Percentiles rank a stretch among this genome's conserved stretches.
phyloP scores from a whole-genome alignment of 2,888 invertebrate genomes.

The Brenthis hecate region DNA sequence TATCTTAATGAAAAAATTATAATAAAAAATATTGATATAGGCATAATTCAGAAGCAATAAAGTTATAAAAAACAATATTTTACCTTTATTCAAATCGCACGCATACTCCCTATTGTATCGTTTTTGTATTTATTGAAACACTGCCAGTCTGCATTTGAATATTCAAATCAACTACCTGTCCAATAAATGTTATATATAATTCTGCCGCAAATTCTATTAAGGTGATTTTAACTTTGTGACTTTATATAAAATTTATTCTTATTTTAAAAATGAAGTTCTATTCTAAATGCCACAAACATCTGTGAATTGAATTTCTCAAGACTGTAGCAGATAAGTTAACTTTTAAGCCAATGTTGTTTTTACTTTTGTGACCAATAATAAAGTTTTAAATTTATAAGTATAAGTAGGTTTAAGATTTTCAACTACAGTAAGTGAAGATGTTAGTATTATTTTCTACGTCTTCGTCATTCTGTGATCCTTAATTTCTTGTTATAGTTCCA shows the following conservation, averaged over 20 bases:
- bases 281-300: slow-evolving; percentile 23
- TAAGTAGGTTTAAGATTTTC: slow-evolving; percentile 74
- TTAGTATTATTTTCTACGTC: slow-evolving; percentile 70
- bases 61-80: no score
- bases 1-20: no score
- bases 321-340: slow-evolving; percentile 68
- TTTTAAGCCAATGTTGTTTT: slow-evolving; percentile 68
- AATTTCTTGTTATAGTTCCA: slow-evolving; percentile 71
- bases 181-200: slow-evolving; percentile 29
- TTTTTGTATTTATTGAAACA: slow-evolving; percentile 41
- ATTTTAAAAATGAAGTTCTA: slow-evolving; percentile 26
- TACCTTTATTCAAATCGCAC: no score
- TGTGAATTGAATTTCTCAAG: slow-evolving; percentile 58
- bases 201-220: slow-evolving; percentile 38
- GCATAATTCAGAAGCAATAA: no score
- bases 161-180: slow-evolving; percentile 36
- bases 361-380: slow-evolving; percentile 77
- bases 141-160: slow-evolving; percentile 73
- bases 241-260: slow-evolving; percentile 37
- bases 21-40: no score
- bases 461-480: slow-evolving; percentile 78
- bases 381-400: slow-evolving; percentile 64
- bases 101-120: slow-evolving; percentile 42
- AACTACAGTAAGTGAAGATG: slow-evolving; percentile 71
- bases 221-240: slow-evolving; percentile 41